These are phyloP conservation scores for Drosophila pandora DNA, from an alignment of 1,140 invertebrate genomes.

Conservation along the genomic window DNA sequence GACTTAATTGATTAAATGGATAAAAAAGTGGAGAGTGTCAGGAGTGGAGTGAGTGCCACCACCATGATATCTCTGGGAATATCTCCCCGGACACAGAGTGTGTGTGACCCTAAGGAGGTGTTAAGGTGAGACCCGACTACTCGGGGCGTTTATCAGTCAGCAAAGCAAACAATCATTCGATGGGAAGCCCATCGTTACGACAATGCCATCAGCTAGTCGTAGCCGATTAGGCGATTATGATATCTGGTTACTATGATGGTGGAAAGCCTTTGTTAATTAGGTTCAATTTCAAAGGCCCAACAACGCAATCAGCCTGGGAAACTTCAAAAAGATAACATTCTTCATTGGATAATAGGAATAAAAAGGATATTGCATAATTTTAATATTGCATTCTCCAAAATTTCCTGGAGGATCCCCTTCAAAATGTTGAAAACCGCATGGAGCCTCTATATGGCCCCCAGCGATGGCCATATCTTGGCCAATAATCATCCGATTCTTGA, in stretches of 20 bases:
- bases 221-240: constrained; percentile 37
- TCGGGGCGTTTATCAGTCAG: constrained; percentile 38
- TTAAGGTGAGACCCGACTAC: constrained; percentile 46
- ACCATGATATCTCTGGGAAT: constrained; percentile 43
- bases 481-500: no score
- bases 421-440: no score
- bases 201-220: constrained; percentile 41
- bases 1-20: constrained; percentile 66
- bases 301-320: not conserved
- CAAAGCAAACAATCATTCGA: constrained; percentile 31
- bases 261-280: constrained; percentile 25
- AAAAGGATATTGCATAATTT: no score
- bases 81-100: constrained; percentile 18
- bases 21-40: constrained; percentile 44
- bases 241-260: constrained; percentile 54
- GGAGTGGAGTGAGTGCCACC: constrained; percentile 35
- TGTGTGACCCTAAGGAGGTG: constrained; percentile 51
- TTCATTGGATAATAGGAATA: no score
- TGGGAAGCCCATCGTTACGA: constrained; percentile 29
- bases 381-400: no score
- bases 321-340: not conserved
- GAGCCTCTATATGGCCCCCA: no score
- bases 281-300: not conserved
- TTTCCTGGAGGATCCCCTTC: no score
- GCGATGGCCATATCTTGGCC: no score